These are phyloP conservation scores for Reticulitermes lucifugus DNA, from an alignment of 2,888 invertebrate species.

Conservation along the genomic window DNA sequence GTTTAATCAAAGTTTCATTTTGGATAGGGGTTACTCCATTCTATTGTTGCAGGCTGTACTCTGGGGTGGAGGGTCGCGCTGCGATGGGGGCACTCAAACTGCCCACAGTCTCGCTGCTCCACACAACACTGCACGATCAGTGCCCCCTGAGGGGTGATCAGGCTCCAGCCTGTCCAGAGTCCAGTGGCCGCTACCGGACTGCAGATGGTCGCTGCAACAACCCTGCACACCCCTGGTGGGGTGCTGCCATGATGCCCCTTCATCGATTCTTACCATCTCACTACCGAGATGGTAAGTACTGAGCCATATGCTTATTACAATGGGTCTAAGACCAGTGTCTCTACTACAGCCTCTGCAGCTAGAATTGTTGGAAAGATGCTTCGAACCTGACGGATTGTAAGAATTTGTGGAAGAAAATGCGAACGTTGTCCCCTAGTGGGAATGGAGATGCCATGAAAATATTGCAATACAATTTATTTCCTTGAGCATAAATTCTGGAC, in stretches of 20 bases:
- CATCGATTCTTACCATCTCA: conserved; percentile 83
- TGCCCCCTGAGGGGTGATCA: conserved; percentile 67
- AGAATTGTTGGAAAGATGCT: too few species aligned
- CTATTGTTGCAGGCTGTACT: neutral
- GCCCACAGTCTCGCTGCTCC: conserved; percentile 57
- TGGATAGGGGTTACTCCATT: too few species aligned
- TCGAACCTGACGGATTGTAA: too few species aligned
- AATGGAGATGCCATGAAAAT: too few species aligned
- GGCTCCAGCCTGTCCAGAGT: conserved; percentile 45
- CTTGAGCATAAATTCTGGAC: too few species aligned
- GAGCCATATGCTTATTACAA: too few species aligned
- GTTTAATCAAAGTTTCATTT: too few species aligned
- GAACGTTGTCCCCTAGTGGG: too few species aligned
- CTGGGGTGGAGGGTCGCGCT: neutral
- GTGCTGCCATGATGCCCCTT: conserved; percentile 85
- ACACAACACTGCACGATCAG: conserved; percentile 68
- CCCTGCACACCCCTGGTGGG: conserved; percentile 79
- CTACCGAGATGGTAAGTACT: conserved; percentile 78
- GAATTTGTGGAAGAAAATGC: too few species aligned
- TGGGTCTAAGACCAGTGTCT: too few species aligned
- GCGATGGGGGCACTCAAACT: conserved; percentile 45
- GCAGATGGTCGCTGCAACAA: conserved; percentile 94
- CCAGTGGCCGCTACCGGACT: conserved; percentile 75
- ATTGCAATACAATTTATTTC: too few species aligned
- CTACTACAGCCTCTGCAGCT: too few species aligned